phyloP scores from a whole-genome alignment of 2,113 vertebrate genomes.

The Typhlomys cinereus region DNA sequence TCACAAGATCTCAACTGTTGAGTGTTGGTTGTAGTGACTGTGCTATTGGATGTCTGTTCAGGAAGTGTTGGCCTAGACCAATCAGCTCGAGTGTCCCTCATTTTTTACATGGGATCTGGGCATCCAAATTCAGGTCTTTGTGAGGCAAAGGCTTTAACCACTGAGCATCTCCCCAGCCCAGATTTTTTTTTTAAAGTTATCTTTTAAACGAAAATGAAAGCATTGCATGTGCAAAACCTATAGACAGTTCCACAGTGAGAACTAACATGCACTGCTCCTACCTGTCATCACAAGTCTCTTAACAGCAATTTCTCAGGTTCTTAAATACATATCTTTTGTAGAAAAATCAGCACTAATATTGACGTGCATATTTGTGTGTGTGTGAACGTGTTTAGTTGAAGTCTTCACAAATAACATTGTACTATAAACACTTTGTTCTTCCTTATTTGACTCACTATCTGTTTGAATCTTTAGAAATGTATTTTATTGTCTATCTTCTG shows the following conservation, averaged over 20 bases:
- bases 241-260: not conserved
- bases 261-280: not conserved
- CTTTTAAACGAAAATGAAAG: slow-evolving; percentile 34
- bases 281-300: not conserved
- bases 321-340: not conserved
- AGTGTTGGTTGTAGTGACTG: too few relatives aligned
- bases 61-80: too few relatives aligned
- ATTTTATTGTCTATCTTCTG: not conserved
- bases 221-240: not conserved
- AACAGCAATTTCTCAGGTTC: not conserved
- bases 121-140: too few relatives aligned
- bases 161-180: too few relatives aligned
- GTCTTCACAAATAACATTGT: not conserved
- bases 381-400: not conserved
- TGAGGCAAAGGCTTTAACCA: too few relatives aligned
- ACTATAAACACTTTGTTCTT: not conserved
- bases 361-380: not conserved
- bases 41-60: too few relatives aligned
- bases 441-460: not conserved
- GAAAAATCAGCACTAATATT: not conserved
- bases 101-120: too few relatives aligned
- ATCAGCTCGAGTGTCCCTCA: too few relatives aligned
- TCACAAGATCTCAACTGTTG: too few relatives aligned
- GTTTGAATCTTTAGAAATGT: not conserved
- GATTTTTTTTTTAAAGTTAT: too few relatives aligned